Evolutionary conservation across 2,113 vertebrate genomes (phyloP), one percentile per base, ranked within the genome.

Genomic region (Myotis davidii): DNA sequence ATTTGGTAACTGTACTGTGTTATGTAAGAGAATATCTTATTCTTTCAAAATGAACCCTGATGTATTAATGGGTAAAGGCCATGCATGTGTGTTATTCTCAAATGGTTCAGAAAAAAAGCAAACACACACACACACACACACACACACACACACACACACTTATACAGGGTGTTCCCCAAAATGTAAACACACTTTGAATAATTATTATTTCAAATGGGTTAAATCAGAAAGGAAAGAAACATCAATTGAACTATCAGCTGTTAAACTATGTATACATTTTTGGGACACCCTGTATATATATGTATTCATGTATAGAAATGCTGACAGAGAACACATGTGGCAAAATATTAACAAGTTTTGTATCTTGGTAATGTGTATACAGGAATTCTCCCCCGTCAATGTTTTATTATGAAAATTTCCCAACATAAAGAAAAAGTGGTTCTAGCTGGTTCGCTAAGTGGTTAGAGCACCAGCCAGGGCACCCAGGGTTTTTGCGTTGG

Each of bases 1-100:
- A 92, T 92, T 92, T 88, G 81, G 16, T 89, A 84, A 84, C 37
- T 91, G 59, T 76, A 76, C n/a, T 61, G n/a, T 88, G 10, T 83
- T 56, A 82, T 87, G 23, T 67, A 56, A 76, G 13, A 67, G 23
- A 39, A 86, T 86, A 85, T 42, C 64, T 5, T 52, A 76, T 20
- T 90, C 50, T 86, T 54, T 64, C 52, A 29, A 72, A 72, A 86
- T 81, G 67, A 88, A 67, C 48, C 23, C 6, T 69, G 34, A 82
- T 83, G 12, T 87, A 59, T 92, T 95, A 92, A 83, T 42, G 14
- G 56, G 69, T 83, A 83, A 91, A 91, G 78, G 56, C 59, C 27
- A 59, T 16, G 7, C 88, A 61, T 84, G 25, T 23, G 78, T 64
- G 21, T 52, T 84, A 61, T 61, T 84, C 21, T 72, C 34, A 84